phyloP scores from a whole-genome alignment of 2,113 vertebrate species.

The Ploceus nigricollis region DNA sequence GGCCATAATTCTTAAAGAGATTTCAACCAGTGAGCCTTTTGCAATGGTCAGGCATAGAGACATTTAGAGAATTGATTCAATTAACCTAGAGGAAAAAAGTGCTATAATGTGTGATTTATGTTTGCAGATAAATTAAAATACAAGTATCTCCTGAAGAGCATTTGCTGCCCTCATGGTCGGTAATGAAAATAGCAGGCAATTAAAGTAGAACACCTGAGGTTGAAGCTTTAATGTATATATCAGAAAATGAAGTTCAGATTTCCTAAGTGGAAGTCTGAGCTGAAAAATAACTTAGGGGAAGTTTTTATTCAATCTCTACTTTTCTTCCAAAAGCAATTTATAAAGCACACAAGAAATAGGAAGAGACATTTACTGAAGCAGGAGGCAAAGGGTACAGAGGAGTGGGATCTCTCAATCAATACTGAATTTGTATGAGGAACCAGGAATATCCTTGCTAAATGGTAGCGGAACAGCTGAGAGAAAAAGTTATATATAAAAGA shows the following conservation, averaged over 20 bases:
- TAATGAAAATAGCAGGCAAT: conserved; percentile 65
- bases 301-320: background rate
- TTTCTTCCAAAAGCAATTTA: conserved; percentile 2
- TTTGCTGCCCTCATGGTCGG: conserved; percentile 40
- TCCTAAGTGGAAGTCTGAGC: background rate
- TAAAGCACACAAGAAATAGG: background rate
- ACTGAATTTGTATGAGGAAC: background rate
- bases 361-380: background rate
- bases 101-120: conserved; percentile 75
- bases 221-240: background rate
- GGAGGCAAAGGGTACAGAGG: background rate
- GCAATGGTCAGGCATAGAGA: conserved; percentile 61
- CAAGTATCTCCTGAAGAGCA: conserved; percentile 64
- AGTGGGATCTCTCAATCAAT: background rate
- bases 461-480: background rate
- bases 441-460: background rate
- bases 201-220: conserved; percentile 53
- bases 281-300: conserved; percentile 18
- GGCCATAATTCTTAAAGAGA: conserved; percentile 58
- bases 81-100: conserved; percentile 65
- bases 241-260: background rate
- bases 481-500: background rate
- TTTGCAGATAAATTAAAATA: conserved; percentile 74
- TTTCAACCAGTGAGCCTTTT: conserved; percentile 52
- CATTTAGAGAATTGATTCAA: conserved; percentile 75